Evolutionary conservation across 2,797 vertebrate genomes (phyloP), one percentile per base, ranked within the genome.

Genomic region (Chrosomus eos): DNA sequence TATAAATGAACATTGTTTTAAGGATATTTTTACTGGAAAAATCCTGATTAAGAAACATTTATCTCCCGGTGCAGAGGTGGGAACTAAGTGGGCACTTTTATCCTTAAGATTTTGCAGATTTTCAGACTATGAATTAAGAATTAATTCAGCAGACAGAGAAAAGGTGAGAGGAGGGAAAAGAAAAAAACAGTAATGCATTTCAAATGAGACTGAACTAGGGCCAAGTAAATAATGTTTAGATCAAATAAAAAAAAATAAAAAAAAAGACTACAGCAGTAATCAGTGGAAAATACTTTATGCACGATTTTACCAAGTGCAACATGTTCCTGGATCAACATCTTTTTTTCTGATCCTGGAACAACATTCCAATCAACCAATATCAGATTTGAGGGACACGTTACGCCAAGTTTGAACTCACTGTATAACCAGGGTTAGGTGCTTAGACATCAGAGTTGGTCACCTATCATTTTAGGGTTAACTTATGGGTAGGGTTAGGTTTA

Each of bases 221-320:
- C 23, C 16, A 76, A 84, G 48, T 53, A 83, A 89, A 85, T 73
- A 87, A 0, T 51, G 38, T 38, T 38, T 38, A 38, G 7, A 38
- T 38, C 0, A 7, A 38, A 38, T 1, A 38, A 7, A 38, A 38
- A 38, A 8, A 38, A 8, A 38, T 1, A 38, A 38, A 38, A 38
- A 38, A 38, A 38, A 38, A 7, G 7, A 70, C 18, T 28, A 4
- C 51, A 45, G 38, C 19, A 48, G n/a, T n/a, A n/a, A n/a, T n/a
- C n/a, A n/a, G 45, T 75, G 72, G 16, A 83, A 83, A 53, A 83
- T 48, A 66, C 21, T 33, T 73, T 48, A 62, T 62, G 36, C 36
- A 62, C 28, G 19, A 55, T 8, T 55, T 55, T 6, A 36, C 36
- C 51, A 55, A 55, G 51, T 23, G 51, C 19, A 55, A 21, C 5